These are phyloP conservation scores for Plutomurus gul DNA, from an alignment of 1,140 invertebrate species.

Conservation along the genomic window DNA sequence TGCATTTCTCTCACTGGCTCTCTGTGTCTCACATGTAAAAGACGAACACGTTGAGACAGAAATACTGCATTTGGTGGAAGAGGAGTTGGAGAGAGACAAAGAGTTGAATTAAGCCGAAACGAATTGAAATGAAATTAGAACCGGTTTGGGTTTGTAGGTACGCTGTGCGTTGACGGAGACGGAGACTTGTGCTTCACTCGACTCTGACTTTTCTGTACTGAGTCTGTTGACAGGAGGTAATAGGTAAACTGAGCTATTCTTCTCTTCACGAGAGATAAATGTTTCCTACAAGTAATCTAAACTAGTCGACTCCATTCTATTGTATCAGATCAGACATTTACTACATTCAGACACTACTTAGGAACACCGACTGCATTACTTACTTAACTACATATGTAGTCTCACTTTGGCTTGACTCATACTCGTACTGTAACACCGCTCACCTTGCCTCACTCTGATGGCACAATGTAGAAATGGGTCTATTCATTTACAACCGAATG, in stretches of 20 bases:
- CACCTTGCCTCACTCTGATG: too few relatives aligned
- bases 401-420: too few relatives aligned
- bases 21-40: too few relatives aligned
- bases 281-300: not conserved
- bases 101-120: conserved; percentile 5
- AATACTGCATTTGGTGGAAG: not conserved
- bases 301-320: not conserved
- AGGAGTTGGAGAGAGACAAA: not conserved
- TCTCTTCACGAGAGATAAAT: not conserved
- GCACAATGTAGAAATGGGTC: too few relatives aligned
- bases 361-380: not conserved
- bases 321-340: not conserved
- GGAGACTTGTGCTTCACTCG: not conserved
- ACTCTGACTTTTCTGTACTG: not conserved
- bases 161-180: not conserved
- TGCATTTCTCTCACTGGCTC: too few relatives aligned
- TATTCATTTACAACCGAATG: too few relatives aligned
- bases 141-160: not conserved
- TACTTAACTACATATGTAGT: not conserved
- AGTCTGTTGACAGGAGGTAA: not conserved
- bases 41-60: not conserved
- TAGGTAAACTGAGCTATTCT: not conserved
- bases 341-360: not conserved
- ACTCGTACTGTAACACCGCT: too few relatives aligned
- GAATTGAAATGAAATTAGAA: conserved; percentile 18